Evolutionary conservation across 37 sponge, comb jelly and placozoan genomes (phyloP).

Genomic region (Amphimedon queenslandica): DNA sequence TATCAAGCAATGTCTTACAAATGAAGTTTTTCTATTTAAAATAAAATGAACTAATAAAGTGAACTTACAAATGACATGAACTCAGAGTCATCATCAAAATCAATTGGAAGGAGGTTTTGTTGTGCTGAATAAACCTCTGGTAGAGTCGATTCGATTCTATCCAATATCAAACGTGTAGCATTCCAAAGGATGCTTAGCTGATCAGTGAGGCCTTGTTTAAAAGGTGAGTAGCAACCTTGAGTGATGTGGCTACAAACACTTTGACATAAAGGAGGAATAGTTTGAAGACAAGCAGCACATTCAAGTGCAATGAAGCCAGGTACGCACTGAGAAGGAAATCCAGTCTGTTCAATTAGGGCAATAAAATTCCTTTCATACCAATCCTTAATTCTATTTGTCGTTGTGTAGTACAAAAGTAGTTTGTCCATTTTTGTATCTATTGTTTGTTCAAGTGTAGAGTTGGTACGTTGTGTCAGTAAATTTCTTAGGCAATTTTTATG

Average conservation of each 20-base stretch:
- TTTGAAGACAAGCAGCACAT: slow-evolving; percentile 10
- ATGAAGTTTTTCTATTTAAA: too few species aligned
- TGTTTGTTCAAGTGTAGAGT: too few species aligned
- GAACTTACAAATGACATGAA: neutral
- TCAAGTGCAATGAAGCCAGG: slow-evolving; percentile 7
- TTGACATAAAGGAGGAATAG: slow-evolving; percentile 7
- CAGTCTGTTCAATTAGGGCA: too few species aligned
- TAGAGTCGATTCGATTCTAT: neutral
- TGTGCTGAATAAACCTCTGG: neutral
- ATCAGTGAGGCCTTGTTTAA: slow-evolving; percentile 7
- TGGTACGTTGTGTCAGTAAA: too few species aligned
- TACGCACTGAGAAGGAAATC: slow-evolving; percentile 4
- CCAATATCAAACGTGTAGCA: neutral
- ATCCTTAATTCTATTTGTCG: too few species aligned
- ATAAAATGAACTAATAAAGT: too few species aligned
- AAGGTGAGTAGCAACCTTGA: slow-evolving; percentile 37
- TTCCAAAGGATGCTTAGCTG: slow-evolving; percentile 28
- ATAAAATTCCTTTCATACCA: too few species aligned
- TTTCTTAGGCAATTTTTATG: too few species aligned
- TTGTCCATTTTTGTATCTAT: too few species aligned
- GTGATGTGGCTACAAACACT: slow-evolving; percentile 8
- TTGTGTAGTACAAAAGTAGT: too few species aligned
- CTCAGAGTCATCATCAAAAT: neutral
- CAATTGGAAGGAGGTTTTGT: neutral
- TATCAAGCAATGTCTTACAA: too few species aligned